phyloP scores from a whole-genome alignment of 2,113 vertebrate genomes.

The Percina caprodes region DNA sequence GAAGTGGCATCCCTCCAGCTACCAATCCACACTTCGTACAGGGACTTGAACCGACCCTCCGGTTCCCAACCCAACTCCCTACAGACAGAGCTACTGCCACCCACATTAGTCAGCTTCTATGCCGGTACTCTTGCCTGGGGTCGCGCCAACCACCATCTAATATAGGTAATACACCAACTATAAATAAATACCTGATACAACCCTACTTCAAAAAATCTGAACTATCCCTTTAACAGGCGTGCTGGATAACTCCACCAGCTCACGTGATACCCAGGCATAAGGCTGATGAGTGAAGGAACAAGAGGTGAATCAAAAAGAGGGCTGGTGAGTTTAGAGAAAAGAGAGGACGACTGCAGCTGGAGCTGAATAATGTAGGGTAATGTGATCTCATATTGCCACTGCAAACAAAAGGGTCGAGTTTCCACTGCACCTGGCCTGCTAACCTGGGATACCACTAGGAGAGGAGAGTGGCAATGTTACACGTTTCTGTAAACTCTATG shows the following conservation, averaged over 20 bases:
- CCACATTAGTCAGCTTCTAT: too few relatives aligned
- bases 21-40: too few relatives aligned
- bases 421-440: conserved; percentile 71
- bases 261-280: conserved; percentile 5
- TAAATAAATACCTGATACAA: too few relatives aligned
- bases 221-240: not conserved
- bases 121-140: too few relatives aligned
- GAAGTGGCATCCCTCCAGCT: too few relatives aligned
- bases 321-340: conserved; percentile 43
- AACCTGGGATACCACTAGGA: conserved; percentile 38
- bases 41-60: too few relatives aligned
- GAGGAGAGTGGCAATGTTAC: not conserved
- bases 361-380: conserved; percentile 86
- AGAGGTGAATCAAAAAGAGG: conserved; percentile 41
- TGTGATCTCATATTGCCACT: conserved; percentile 77
- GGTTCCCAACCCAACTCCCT: too few relatives aligned
- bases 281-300: conserved; percentile 45
- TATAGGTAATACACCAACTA: too few relatives aligned
- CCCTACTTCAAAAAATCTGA: too few relatives aligned
- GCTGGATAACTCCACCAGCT: conserved; percentile 5
- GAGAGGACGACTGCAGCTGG: conserved; percentile 70
- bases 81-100: too few relatives aligned
- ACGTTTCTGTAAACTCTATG: not conserved
- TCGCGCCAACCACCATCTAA: too few relatives aligned
- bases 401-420: conserved; percentile 79